Conservation (phyloP, 1,140 invertebrate genomes). For the Drosophila yakuba region DNA sequence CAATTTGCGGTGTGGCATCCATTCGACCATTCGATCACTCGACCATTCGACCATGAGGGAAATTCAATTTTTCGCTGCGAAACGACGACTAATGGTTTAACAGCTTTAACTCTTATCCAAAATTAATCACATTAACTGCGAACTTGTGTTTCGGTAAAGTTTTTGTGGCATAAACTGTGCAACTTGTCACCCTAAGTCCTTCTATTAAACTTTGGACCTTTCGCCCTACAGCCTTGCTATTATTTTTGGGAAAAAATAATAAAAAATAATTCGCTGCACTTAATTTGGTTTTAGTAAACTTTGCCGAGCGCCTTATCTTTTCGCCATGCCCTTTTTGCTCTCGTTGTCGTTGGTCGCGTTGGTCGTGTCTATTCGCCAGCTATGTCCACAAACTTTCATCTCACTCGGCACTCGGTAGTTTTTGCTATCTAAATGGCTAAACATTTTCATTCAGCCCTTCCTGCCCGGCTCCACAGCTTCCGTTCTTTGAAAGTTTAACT, state of each 20-base stretch:
- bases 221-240: not conserved
- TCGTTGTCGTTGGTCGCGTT: not conserved
- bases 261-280: conserved; percentile 21
- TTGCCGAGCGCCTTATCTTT: conserved; percentile 9
- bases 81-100: not conserved
- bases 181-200: not conserved
- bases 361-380: conserved; percentile 16
- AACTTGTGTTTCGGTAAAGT: no score
- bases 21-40: not conserved
- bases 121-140: not conserved
- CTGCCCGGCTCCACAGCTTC: conserved; percentile 30
- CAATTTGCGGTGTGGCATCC: conserved; percentile 33
- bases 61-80: conserved; percentile 22
- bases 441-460: conserved; percentile 50
- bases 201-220: no score
- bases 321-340: not conserved
- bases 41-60: conserved; percentile 14
- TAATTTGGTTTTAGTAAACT: conserved; percentile 56
- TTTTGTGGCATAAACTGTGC: no score
- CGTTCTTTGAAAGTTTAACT: not conserved
- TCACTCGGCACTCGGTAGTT: conserved; percentile 26
- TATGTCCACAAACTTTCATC: conserved; percentile 51
- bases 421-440: conserved; percentile 58
- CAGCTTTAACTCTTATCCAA: no score
- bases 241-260: not conserved